phyloP scores from a whole-genome alignment of 2,113 vertebrate species.

The Penelope pileata region DNA sequence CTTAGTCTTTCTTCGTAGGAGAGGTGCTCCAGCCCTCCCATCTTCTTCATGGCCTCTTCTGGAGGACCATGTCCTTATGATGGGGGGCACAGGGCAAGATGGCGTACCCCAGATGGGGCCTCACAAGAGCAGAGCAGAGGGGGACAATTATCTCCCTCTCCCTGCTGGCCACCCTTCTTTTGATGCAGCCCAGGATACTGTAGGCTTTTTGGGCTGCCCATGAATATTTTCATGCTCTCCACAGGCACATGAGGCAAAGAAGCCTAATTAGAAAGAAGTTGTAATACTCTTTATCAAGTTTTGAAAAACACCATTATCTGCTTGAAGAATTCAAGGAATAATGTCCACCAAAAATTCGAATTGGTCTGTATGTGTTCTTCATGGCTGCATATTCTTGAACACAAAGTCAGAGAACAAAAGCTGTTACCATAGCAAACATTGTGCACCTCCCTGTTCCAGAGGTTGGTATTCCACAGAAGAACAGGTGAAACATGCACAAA shows the following conservation, averaged over 20 bases:
- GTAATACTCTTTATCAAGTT: neutral
- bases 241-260: neutral
- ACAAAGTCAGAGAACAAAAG: neutral
- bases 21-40: neutral
- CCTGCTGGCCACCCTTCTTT: neutral
- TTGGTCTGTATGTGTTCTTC: neutral
- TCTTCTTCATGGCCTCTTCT: neutral
- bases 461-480: neutral
- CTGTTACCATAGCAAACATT: neutral
- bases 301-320: neutral
- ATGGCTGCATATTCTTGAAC: neutral
- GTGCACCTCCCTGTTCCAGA: neutral
- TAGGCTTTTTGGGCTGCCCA: neutral
- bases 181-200: neutral
- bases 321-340: neutral
- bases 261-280: neutral
- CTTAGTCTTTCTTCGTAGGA: neutral
- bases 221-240: neutral
- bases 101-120: neutral
- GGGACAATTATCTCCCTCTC: neutral
- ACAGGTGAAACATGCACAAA: fast-evolving
- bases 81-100: neutral
- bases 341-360: neutral
- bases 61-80: neutral
- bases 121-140: neutral